A percentile compares a stretch with the other conserved stretches of the same genome.
phyloP scores from a whole-genome alignment of 2,888 invertebrate species.

The Strigamia crassipes region DNA sequence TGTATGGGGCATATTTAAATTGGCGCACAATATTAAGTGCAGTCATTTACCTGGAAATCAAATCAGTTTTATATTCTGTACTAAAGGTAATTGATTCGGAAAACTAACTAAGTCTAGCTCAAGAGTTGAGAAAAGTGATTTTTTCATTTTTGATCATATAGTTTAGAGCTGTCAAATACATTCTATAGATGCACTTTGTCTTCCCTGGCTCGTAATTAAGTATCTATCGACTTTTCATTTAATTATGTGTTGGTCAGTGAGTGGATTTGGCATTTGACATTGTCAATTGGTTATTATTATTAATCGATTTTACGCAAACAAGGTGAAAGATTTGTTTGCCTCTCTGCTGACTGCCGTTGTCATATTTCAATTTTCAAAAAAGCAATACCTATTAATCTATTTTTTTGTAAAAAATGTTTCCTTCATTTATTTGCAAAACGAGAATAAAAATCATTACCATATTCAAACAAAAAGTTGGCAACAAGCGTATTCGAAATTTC shows the following conservation, averaged over 20 bases:
- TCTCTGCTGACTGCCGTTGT: too few species aligned
- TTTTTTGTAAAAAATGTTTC: too few species aligned
- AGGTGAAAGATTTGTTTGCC: too few species aligned
- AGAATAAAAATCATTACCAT: too few species aligned
- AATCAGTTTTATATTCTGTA: slow-evolving; percentile 11
- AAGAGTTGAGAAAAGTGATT: background rate
- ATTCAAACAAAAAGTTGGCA: too few species aligned
- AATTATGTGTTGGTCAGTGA: slow-evolving; percentile 37
- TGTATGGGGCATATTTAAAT: slow-evolving; percentile 36
- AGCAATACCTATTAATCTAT: too few species aligned
- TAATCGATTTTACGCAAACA: background rate
- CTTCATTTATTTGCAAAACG: too few species aligned
- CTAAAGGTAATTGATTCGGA: background rate
- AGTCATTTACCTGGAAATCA: slow-evolving; percentile 23
- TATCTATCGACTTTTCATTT: slow-evolving; percentile 30
- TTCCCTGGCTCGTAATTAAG: slow-evolving; percentile 15
- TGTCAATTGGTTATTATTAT: slow-evolving; percentile 34
- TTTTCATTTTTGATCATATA: background rate
- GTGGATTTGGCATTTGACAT: slow-evolving; percentile 35
- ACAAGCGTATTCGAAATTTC: too few species aligned
- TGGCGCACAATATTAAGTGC: slow-evolving; percentile 23
- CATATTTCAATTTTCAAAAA: too few species aligned
- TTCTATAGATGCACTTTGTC: background rate
- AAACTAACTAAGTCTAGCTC: background rate
- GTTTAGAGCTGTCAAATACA: slow-evolving; percentile 19